Conservation (phyloP, 2,113 vertebrate genomes). For the Tragelaphus buxtoni region DNA sequence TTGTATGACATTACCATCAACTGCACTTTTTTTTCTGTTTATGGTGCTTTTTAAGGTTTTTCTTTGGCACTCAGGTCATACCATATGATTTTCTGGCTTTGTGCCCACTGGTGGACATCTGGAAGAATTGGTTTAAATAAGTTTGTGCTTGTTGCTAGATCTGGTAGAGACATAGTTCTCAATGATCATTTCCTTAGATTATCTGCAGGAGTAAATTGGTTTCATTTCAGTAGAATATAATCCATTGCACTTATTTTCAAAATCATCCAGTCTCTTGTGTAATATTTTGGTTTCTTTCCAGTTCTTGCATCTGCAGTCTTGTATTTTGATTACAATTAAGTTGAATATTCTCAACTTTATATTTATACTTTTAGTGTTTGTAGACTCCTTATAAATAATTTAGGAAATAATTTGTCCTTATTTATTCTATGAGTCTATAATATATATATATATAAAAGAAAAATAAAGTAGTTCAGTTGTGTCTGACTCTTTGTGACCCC, state of each 20-base stretch:
- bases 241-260: slow-evolving; percentile 25
- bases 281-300: slow-evolving; percentile 37
- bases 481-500: fast-evolving
- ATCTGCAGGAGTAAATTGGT: slow-evolving; percentile 16
- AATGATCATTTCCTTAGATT: slow-evolving; percentile 15
- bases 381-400: not conserved
- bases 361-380: not conserved
- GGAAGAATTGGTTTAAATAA: slow-evolving; percentile 51
- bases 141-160: slow-evolving; percentile 32
- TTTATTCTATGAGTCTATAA: not conserved
- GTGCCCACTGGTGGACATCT: slow-evolving; percentile 52
- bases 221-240: not conserved
- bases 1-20: slow-evolving; percentile 55
- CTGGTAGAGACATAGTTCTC: not conserved
- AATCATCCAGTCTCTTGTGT: not conserved
- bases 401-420: not conserved
- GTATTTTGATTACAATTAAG: not conserved
- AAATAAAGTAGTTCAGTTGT: too few relatives aligned
- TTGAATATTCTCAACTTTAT: slow-evolving; percentile 1
- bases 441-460: not conserved
- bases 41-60: slow-evolving; percentile 39
- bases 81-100: slow-evolving; percentile 12
- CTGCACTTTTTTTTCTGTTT: slow-evolving; percentile 49
- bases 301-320: slow-evolving; percentile 30
- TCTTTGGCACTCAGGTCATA: slow-evolving; percentile 40